These are phyloP conservation scores for Drosophila obscura DNA, from an alignment of 1,140 invertebrate species.

Conservation along the genomic window DNA sequence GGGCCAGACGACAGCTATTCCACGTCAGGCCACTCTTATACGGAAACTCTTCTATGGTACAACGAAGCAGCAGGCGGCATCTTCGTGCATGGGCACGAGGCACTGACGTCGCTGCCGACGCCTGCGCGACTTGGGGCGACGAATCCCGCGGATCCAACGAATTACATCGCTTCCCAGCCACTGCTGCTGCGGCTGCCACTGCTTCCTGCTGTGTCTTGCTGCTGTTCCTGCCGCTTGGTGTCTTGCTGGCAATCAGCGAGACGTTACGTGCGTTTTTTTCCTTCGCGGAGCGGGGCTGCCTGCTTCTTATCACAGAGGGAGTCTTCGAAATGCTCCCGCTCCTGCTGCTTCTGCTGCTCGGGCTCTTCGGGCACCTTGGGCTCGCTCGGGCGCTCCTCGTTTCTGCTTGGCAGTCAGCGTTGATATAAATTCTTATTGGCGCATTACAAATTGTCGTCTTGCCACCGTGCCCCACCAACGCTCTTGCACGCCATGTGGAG, in stretches of 20 bases:
- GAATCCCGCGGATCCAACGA: conserved; percentile 60
- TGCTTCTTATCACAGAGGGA: conserved; percentile 50
- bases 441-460: conserved; percentile 81
- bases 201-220: conserved; percentile 24
- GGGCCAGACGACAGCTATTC: too few relatives aligned
- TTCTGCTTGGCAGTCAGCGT: conserved; percentile 59
- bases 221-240: conserved; percentile 7
- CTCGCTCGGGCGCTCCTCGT: conserved; percentile 30
- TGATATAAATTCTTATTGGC: conserved; percentile 83
- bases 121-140: conserved; percentile 44
- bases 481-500: not conserved
- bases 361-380: conserved; percentile 27
- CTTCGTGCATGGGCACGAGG: conserved; percentile 39
- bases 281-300: conserved; percentile 15
- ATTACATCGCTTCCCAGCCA: conserved; percentile 70
- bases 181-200: conserved; percentile 27
- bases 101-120: conserved; percentile 63
- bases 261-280: conserved; percentile 37
- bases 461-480: conserved; percentile 1
- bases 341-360: conserved; percentile 38
- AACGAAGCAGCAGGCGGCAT: not conserved
- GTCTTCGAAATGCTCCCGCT: conserved; percentile 38
- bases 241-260: conserved; percentile 54
- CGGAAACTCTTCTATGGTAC: not conserved
- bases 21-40: conserved; percentile 16